Percentiles rank a stretch among this genome's conserved stretches.
These are phyloP conservation scores for Megalops atlanticus DNA, from an alignment of 2,113 vertebrate genomes.

Conservation along the genomic window DNA sequence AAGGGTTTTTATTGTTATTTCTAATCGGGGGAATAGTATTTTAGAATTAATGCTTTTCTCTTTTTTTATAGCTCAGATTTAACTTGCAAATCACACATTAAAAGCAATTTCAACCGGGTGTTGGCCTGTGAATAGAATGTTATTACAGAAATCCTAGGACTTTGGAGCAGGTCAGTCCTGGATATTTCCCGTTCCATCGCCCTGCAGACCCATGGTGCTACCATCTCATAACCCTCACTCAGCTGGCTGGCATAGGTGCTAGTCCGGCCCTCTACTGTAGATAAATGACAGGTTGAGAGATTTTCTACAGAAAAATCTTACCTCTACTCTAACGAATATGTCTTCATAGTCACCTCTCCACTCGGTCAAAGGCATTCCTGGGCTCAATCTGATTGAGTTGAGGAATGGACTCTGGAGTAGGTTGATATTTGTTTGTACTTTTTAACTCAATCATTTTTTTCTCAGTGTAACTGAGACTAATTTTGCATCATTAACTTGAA, in stretches of 20 bases:
- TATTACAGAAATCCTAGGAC: conserved; percentile 74
- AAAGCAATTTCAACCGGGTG: conserved; percentile 95
- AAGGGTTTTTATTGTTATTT: conserved; percentile 80
- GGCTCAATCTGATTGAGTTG: conserved; percentile 76
- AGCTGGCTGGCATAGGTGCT: conserved; percentile 82
- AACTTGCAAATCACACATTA: conserved; percentile 87
- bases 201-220: conserved; percentile 94
- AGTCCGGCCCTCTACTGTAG: conserved; percentile 52
- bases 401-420: conserved; percentile 73
- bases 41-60: conserved; percentile 88
- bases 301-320: conserved; percentile 85
- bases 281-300: conserved; percentile 64
- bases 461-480: conserved; percentile 94
- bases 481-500: conserved; percentile 78
- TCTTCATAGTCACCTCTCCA: conserved; percentile 73
- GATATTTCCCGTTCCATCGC: conserved; percentile 73
- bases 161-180: conserved; percentile 91
- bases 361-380: conserved; percentile 67
- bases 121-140: conserved; percentile 77
- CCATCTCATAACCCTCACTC: conserved; percentile 89
- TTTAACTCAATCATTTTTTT: conserved; percentile 67
- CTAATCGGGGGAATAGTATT: conserved; percentile 85
- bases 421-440: conserved; percentile 65
- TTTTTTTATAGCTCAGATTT: conserved; percentile 90
- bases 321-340: conserved; percentile 82